phyloP scores from a whole-genome alignment of 2,113 vertebrate genomes.

The Syngnathoides biaculeatus region DNA sequence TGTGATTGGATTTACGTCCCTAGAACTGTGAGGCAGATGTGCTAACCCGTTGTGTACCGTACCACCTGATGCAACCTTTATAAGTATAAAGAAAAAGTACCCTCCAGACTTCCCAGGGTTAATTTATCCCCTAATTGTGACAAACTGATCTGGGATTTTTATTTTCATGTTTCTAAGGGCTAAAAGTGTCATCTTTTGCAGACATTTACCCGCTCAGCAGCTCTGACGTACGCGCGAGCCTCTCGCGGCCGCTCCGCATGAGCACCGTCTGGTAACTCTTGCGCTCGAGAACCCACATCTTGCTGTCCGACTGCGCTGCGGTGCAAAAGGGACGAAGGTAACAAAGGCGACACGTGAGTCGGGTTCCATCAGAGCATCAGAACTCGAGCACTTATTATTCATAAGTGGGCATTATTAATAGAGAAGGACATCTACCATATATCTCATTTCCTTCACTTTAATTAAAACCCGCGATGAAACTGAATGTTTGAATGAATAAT shows the following conservation, averaged over 20 bases:
- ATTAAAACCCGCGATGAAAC: constrained; percentile 30
- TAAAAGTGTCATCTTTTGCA: neutral
- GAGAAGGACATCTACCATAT: constrained; percentile 12
- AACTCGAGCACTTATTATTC: neutral
- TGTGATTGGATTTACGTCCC: no score
- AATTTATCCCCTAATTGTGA: no score
- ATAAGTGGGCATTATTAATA: neutral
- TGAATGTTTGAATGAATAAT: constrained; percentile 61
- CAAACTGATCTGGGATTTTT: no score
- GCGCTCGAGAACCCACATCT: constrained; percentile 73
- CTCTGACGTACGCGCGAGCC: constrained; percentile 57
- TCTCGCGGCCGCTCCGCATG: constrained; percentile 58
- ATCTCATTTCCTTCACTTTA: constrained; percentile 30
- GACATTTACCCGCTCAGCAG: constrained; percentile 68
- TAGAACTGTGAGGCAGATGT: no score
- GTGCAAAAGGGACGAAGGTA: constrained; percentile 16
- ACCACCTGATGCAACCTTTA: no score
- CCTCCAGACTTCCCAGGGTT: no score
- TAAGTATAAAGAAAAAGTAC: no score
- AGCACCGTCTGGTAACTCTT: constrained; percentile 67
- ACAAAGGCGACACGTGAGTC: neutral
- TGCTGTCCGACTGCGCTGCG: constrained; percentile 66
- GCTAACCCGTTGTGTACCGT: no score
- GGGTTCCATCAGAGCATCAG: neutral
- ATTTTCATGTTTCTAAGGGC: no score